Conservation (phyloP, 2,888 invertebrate genomes). For the Drosophila aldrichi region DNA sequence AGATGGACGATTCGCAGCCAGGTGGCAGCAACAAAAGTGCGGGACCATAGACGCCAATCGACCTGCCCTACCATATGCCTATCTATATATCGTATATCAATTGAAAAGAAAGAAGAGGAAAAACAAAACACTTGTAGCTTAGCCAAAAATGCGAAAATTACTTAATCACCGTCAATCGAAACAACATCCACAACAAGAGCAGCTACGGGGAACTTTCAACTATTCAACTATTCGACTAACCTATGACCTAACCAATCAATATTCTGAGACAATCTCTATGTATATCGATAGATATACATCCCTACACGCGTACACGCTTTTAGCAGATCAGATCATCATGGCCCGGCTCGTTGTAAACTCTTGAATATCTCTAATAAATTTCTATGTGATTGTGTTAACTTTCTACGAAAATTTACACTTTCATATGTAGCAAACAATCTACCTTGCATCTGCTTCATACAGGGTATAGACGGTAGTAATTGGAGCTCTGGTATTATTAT, state of each 20-base stretch:
- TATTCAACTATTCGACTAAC: not conserved
- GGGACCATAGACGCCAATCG: not conserved
- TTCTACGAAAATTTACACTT: slow-evolving; percentile 17
- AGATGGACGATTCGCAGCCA: slow-evolving; percentile 16
- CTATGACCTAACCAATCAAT: not conserved
- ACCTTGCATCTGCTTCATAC: not conserved
- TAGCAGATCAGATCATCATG: slow-evolving; percentile 20
- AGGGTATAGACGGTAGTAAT: no score
- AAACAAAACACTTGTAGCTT: slow-evolving; percentile 2
- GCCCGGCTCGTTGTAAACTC: slow-evolving; percentile 24
- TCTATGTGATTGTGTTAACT: not conserved
- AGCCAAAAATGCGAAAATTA: slow-evolving; percentile 49
- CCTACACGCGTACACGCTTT: slow-evolving; percentile 3
- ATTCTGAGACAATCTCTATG: slow-evolving; percentile 16
- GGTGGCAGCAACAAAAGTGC: slow-evolving; percentile 17
- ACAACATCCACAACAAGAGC: slow-evolving; percentile 17
- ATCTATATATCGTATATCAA: not conserved
- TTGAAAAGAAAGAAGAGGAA: not conserved
- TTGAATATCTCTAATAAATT: slow-evolving; percentile 1
- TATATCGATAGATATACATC: not conserved
- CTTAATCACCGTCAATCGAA: slow-evolving; percentile 40
- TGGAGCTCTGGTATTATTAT: not conserved
- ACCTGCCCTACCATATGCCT: no score
- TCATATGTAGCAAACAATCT: slow-evolving; percentile 8
- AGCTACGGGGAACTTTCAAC: not conserved